Evolutionary conservation across 2,113 vertebrate genomes (phyloP).

Genomic region (Pycnonotus jocosus): DNA sequence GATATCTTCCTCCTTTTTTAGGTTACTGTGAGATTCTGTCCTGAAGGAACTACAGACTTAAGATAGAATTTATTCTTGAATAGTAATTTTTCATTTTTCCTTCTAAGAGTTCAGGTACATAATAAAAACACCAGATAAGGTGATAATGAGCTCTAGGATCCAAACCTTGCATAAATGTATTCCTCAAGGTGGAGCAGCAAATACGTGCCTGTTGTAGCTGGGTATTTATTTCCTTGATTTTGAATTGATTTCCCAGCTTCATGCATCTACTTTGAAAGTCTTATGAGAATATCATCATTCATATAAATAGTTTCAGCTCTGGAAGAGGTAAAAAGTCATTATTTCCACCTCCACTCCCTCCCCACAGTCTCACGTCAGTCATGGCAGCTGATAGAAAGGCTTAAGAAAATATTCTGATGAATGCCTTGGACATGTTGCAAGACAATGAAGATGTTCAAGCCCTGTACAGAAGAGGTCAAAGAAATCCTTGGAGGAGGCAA

Average conservation of each 20-base stretch:
- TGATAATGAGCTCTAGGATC: neutral
- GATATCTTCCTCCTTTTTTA: neutral
- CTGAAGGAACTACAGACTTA: neutral
- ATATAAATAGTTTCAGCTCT: neutral
- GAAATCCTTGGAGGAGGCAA: neutral
- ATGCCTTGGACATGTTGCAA: neutral
- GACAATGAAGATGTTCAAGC: neutral
- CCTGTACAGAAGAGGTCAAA: neutral
- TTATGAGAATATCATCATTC: neutral
- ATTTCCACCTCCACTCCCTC: neutral
- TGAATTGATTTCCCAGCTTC: neutral
- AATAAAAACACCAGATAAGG: neutral
- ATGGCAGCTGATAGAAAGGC: neutral
- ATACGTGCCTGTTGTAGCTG: neutral
- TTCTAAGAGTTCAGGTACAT: neutral
- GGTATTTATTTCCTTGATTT: neutral
- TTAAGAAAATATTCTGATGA: neutral
- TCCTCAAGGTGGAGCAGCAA: neutral
- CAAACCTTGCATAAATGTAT: neutral
- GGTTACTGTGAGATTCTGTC: neutral
- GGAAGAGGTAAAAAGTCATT: neutral
- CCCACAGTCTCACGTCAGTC: neutral
- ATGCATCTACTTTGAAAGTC: neutral
- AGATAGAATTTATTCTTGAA: neutral
- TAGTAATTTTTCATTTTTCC: neutral